These are phyloP conservation scores for Marmota monax DNA, from an alignment of 2,113 vertebrate species.

Conservation along the genomic window DNA sequence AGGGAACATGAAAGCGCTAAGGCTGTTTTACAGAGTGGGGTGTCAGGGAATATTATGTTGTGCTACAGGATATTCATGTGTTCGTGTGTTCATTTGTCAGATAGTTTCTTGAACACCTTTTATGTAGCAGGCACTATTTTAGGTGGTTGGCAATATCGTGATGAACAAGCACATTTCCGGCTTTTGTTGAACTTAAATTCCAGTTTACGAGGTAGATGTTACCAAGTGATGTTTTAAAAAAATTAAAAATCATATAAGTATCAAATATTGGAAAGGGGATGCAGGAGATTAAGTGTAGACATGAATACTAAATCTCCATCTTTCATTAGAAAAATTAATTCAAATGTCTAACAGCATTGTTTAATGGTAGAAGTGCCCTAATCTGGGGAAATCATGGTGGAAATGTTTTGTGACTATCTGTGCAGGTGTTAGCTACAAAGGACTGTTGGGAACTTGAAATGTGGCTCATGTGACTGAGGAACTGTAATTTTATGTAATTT, in stretches of 20 bases:
- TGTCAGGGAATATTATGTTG: neutral
- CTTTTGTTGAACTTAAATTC: neutral
- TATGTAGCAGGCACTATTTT: neutral
- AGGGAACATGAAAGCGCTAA: neutral
- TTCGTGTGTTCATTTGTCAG: neutral
- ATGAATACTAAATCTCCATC: neutral
- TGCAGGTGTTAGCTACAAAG: neutral
- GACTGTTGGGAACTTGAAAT: neutral
- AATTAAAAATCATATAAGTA: conserved; percentile 26
- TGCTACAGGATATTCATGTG: neutral
- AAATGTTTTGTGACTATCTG: neutral
- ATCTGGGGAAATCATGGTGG: neutral
- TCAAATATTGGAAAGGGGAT: neutral
- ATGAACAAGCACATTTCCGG: neutral
- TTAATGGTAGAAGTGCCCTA: neutral
- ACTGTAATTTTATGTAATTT: conserved; percentile 19
- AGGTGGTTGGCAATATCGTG: neutral
- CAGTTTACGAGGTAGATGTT: neutral
- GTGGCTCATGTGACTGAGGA: neutral
- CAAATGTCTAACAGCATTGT: neutral
- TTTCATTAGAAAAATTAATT: neutral
- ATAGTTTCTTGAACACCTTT: neutral
- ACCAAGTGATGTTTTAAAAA: neutral
- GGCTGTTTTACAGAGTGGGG: neutral
- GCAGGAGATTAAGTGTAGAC: neutral